Base-by-base conservation (phyloP, 2,797 vertebrate genomes). In the Trichosurus vulpecula region DNA sequence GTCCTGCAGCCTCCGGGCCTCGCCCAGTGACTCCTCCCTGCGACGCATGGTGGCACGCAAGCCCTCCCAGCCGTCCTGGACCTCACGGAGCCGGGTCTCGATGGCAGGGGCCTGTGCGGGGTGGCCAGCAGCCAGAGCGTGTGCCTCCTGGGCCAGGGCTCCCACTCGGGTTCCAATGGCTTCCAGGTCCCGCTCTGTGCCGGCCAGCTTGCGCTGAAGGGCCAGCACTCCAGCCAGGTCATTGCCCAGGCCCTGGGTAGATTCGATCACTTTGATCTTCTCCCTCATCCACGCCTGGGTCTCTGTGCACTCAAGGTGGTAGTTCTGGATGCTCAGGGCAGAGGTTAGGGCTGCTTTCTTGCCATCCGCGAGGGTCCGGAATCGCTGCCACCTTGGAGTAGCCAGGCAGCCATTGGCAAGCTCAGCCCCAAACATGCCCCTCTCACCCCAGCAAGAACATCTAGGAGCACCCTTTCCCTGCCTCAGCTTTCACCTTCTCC, bases 201-300 rank as follows among this genome's bases (percentile, higher is more conserved):
- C 99, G 0, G 99, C 99, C 89, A 99, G 99, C 97, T 99, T 99
- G n/a, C 99, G 99, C 96, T 99, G 99, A 90, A 99, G 98, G 0
- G 99, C 99, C 99, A 99, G 99, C 94, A 99, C 99, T 0, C 99
- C 99, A 0, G 99, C 99, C 97, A 99, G 98, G 98, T 99, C 99
- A 0, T 99, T 99, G 97, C 99, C 99, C 96, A 99, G 98, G 54
- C 99, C 98, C 98, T 99, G 99, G 0, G 99, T 99, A n/a, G 99
- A 99, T 98, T 99, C 99, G 25, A 99, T 99, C 66, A 99, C 99
- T 93, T 99, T 99, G 91, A 99, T 99, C 98, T 99, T 99, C 96
- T 99, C 99, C 97, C 99, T 99, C 99, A 99, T 99, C 99, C 99
- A 99, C 52, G 99, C 98, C 94, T 99, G 99, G 92, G 99, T 99